Evolutionary conservation across 2,888 invertebrate species (phyloP), one percentile per base, ranked within the genome.

Genomic region (Caenorhabditis virilis): DNA sequence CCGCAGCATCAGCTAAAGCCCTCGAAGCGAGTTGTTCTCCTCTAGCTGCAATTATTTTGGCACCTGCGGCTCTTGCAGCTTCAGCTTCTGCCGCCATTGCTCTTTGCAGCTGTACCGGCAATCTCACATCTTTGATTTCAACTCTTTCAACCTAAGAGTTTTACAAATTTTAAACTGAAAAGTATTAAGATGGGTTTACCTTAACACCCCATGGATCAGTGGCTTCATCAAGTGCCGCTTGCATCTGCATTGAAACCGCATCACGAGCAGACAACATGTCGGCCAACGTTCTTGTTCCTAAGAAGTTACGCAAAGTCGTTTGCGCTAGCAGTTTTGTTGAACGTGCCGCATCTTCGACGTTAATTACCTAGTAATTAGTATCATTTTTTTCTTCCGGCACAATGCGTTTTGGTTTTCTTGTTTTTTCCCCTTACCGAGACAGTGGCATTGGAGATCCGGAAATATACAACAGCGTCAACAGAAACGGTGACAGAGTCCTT

Each of bases 401-500:
- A 30, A 30, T 39, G 7, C 20, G 16, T 16, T 20, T 20, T 42
- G 23, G n/a, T 36, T 42, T 18, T 18, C 38, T 4, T 20, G 5
- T 15, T 36, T 36, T 36, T 9, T 36, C 13, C 15, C 48, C 66
- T 54, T 30, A 94, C 93, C 45, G 94, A 94, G 68, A 95, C 91
- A 0, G 94, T 95, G 15, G 97, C 95, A 85, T 95, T 95, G 80
- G 91, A 92, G 35, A 97, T 93, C 38, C 84, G 74, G 71, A 85
- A 85, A 72, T 85, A 85, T 36, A 85, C 83, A 20, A 87, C 87
- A 23, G 95, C 95, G 84, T 95, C 95, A 42, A 95, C 95, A 2
- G 93, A 93, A 3, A 95, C 95, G 0, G 95, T 95, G 57, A 95
- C 95, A 58, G 92, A 92, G 86, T 95, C 95, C 85, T 93, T 93